Evolutionary conservation across 2,797 vertebrate species (phyloP), one percentile per base, ranked within the genome.

Genomic region (Poecilia picta): DNA sequence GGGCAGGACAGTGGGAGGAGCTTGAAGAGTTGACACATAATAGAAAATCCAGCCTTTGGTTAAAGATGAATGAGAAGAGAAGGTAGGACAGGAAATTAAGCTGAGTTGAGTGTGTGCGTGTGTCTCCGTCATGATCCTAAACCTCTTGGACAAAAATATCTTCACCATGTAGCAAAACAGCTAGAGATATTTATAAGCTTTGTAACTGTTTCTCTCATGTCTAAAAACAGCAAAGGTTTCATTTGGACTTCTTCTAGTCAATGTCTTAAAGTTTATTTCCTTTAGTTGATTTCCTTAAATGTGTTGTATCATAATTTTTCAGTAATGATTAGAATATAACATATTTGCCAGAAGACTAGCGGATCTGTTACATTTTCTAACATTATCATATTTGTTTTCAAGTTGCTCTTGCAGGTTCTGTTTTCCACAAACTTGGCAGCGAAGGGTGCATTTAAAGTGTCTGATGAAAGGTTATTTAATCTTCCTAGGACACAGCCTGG

Each of bases 1-100:
- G 90, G 93, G 93, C 91, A 89, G 89, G 85, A 45, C 66, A n/a
- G 25, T 71, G 86, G 92, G 92, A 91, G 91, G 89, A 89, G 88
- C 88, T 91, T 82, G 87, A 75, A 88, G 84, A 89, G 85, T 85
- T 81, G 4, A 81, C 87, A 92, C 88, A 92, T 90, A 91, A 93
- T 91, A 87, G 85, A 90, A 93, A 89, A 88, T 85, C 90, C 89
- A 83, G 81, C 87, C 79, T 51, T 66, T 74, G 82, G 85, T 85
- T 66, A 84, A 77, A 82, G 78, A 85, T 81, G 73, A 53, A 87
- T 72, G 74, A 81, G 84, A 57, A 64, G 53, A 72, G 73, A 86
- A 70, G 72, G 73, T 76, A 81, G 59, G 77, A 72, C 68, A 75
- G 82, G 76, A 72, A 83, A 91, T 77, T 2, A 75, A 76, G 62